A percentile compares a stretch with the other conserved stretches of the same genome.
Conservation (phyloP, 1,140 invertebrate species). For the Wasmannia auropunctata region DNA sequence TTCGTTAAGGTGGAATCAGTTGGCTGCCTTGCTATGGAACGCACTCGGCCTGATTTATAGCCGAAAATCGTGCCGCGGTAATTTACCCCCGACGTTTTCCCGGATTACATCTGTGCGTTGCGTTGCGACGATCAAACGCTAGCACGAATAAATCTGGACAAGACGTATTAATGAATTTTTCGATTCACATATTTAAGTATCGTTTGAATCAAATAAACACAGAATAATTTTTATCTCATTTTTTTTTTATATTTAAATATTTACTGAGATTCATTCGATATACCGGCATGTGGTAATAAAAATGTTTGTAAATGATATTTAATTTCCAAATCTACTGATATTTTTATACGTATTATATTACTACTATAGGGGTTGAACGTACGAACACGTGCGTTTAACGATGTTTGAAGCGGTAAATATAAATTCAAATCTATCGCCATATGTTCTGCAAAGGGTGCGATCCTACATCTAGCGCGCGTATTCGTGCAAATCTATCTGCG, state of each 20-base stretch:
- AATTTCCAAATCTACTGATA: background rate
- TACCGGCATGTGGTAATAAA: background rate
- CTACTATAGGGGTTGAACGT: background rate
- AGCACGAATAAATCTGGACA: background rate
- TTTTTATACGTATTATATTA: background rate
- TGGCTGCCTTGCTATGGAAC: conserved; percentile 34
- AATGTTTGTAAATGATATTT: background rate
- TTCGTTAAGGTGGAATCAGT: conserved; percentile 63
- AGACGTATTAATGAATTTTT: background rate
- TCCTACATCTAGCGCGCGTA: background rate
- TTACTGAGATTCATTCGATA: background rate
- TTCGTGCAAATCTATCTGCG: conserved; percentile 44
- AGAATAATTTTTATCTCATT: background rate
- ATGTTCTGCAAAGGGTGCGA: conserved; percentile 22
- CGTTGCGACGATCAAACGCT: background rate
- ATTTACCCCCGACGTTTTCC: conserved; percentile 64
- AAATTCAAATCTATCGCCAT: conserved; percentile 27
- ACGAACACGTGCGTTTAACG: conserved; percentile 14
- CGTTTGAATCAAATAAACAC: background rate
- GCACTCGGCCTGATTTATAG: conserved; percentile 60
- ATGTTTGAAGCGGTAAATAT: background rate
- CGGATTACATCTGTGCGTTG: conserved; percentile 61
- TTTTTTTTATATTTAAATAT: conserved; percentile 10
- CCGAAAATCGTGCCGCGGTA: conserved; percentile 55
- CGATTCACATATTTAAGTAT: background rate